phyloP scores from a whole-genome alignment of 2,113 vertebrate species.

The Sakesphorus luctuosus region DNA sequence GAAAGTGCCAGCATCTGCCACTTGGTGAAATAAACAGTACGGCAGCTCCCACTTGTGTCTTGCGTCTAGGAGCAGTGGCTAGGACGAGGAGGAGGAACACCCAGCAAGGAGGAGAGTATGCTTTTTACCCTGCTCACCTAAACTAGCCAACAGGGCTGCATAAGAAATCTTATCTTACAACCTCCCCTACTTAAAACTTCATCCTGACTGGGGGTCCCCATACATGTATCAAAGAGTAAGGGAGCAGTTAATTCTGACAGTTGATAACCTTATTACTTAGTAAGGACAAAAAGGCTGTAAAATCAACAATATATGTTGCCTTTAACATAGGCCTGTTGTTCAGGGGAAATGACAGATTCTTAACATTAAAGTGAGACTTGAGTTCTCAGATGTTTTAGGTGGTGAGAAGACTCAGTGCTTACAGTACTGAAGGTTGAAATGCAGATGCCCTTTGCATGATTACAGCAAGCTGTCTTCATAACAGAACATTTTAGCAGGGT shows the following conservation, averaged over 20 bases:
- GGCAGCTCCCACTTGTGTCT: background rate
- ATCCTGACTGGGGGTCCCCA: rapidly evolving
- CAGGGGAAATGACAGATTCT: background rate
- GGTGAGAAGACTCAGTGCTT: background rate
- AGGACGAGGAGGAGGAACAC: background rate
- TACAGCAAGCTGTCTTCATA: background rate
- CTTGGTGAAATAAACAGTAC: background rate
- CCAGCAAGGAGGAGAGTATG: background rate
- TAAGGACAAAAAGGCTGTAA: background rate
- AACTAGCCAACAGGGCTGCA: background rate
- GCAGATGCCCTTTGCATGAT: background rate
- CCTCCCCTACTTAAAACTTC: background rate
- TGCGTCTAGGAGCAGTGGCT: rapidly evolving
- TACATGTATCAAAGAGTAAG: background rate
- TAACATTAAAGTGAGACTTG: background rate
- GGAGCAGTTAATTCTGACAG: background rate
- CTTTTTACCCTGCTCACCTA: background rate
- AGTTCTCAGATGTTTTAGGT: background rate
- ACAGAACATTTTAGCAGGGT: background rate
- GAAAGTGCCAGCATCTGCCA: background rate
- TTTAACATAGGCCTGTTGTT: background rate
- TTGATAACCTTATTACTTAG: background rate
- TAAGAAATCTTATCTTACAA: background rate
- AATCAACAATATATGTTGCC: background rate
- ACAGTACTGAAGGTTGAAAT: background rate